Evolutionary conservation across 2,888 invertebrate species (phyloP), one percentile per base, ranked within the genome.

Genomic region (Pterostichus madidus): DNA sequence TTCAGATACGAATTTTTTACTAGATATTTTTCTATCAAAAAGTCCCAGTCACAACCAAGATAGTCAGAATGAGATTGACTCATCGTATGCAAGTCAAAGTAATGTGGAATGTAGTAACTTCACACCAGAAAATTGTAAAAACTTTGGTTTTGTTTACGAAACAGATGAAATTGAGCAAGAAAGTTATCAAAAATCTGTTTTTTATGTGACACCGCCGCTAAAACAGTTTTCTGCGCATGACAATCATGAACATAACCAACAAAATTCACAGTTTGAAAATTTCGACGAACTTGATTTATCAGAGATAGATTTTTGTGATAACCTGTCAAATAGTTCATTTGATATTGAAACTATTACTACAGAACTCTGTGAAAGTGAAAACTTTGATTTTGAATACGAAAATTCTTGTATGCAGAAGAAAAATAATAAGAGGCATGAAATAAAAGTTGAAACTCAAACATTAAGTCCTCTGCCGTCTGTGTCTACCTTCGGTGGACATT

Each of bases 241-340:
- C 31, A 71, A 46, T 1, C 81, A 78, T 52, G 15, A 75, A 56
- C 24, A 24, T 24, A 24, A 24, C 24, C 24, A 24, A 24, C 24
- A 24, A 24, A 53, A 39, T 13, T 2, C 17, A 2, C 35, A 73
- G n/a, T 35, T 46, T 15, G 80, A 71, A 13, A 61, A 78, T 44
- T 53, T 78, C 2, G 83, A 78, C 7, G 83, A 83, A 49, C n/a
- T 77, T 3, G 64, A 64, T n/a, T 15, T 83, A 6, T 86, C 87
- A 5, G 87, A 87, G 44, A 87, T 89, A 24, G 87, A 89, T 80
- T 84, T 88, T 24, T 86, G 85, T 64, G 88, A 88, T 17, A 88
- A 85, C 17, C 79, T 89, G 17, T 87, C 88, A 0, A 87, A 86
- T 32, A 85, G 85, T 35, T 88, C 87, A 11, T 86, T 88, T 77